These are phyloP conservation scores for Diaperis boleti DNA, from an alignment of 2,888 invertebrate species.

Conservation along the genomic window DNA sequence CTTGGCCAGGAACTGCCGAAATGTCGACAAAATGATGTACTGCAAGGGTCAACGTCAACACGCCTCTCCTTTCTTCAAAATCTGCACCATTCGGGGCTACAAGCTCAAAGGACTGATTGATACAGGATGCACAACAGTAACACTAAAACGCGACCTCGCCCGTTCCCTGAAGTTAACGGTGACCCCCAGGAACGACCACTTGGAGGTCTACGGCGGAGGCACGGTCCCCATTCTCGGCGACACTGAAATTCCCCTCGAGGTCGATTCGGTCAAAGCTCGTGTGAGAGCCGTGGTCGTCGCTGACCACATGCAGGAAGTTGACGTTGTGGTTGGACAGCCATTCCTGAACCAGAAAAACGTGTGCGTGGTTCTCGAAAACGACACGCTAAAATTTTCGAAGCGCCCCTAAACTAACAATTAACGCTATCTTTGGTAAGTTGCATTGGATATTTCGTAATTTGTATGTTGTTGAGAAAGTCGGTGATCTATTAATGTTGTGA, in stretches of 20 bases:
- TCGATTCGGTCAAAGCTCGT: conserved; percentile 21
- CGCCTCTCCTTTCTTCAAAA: conserved; percentile 10
- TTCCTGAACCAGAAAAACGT: conserved; percentile 32
- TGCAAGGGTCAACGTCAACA: not conserved
- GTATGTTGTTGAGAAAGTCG: conserved; percentile 10
- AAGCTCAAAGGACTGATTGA: conserved; percentile 28
- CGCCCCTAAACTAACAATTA: conserved; percentile 28
- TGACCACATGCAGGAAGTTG: conserved; percentile 28
- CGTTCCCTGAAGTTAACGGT: not conserved
- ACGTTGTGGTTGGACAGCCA: conserved; percentile 35
- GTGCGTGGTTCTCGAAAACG: conserved; percentile 12
- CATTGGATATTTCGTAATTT: not conserved
- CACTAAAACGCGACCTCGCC: conserved; percentile 13
- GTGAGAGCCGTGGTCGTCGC: conserved; percentile 28
- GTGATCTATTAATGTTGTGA: conserved; percentile 10
- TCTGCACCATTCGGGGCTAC: conserved; percentile 14
- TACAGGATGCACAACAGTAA: conserved; percentile 33
- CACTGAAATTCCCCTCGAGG: conserved; percentile 12
- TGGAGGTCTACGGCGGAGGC: conserved; percentile 31
- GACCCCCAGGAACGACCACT: not conserved
- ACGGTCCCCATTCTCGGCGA: conserved; percentile 9
- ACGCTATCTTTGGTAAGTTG: conserved; percentile 25
- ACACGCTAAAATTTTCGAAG: conserved; percentile 15
- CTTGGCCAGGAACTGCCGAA: conserved; percentile 28
- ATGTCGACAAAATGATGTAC: conserved; percentile 3